Evolutionary conservation across 2,113 vertebrate genomes (phyloP).

Genomic region (Nyctereutes procyonoides): DNA sequence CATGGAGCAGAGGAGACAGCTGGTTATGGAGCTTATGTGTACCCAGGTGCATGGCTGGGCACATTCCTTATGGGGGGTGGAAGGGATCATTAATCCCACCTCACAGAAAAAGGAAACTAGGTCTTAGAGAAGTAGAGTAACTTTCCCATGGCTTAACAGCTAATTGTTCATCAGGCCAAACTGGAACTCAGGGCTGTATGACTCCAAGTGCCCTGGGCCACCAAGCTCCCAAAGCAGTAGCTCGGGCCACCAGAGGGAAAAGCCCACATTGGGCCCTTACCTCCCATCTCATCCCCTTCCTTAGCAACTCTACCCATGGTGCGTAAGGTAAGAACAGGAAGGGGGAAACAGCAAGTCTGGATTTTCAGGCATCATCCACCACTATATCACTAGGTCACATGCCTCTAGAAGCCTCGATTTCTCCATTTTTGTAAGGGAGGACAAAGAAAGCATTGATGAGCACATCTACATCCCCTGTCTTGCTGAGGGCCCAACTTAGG

Average conservation of each 20-base stretch:
- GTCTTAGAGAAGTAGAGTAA: neutral
- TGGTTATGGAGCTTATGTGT: rapidly evolving
- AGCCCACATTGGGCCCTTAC: neutral
- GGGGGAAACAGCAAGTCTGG: neutral
- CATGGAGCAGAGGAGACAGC: rapidly evolving
- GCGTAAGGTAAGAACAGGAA: neutral
- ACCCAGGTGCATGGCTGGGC: neutral
- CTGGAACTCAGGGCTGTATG: neutral
- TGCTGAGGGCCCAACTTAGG: neutral
- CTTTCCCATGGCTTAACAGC: neutral
- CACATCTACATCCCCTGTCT: rapidly evolving
- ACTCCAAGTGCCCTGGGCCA: neutral
- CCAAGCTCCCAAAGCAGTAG: neutral
- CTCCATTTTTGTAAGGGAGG: neutral
- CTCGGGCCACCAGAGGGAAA: rapidly evolving
- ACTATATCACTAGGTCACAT: neutral
- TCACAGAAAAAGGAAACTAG: neutral
- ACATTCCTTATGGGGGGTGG: neutral
- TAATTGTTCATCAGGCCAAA: neutral
- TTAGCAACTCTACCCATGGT: neutral
- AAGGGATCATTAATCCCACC: neutral
- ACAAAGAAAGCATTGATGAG: neutral
- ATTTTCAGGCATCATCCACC: neutral
- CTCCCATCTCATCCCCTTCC: neutral
- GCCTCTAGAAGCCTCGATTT: neutral